Evolutionary conservation across 2,888 invertebrate genomes (phyloP), one percentile per base, ranked within the genome.

Genomic region (Neoaliturus tenellus): DNA sequence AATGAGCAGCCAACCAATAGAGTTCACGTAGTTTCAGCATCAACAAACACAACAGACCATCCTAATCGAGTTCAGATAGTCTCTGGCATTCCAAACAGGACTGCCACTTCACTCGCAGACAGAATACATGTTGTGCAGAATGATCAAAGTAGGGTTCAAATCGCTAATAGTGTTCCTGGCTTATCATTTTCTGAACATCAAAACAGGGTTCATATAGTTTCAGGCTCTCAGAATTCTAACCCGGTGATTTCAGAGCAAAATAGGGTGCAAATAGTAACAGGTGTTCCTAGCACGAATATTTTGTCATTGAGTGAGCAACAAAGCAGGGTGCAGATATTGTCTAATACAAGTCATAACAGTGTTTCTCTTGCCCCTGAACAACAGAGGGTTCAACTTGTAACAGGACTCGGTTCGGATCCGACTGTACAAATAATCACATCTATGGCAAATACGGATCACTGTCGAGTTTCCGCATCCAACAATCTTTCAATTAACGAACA

Each of bases 311-410:
- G 73, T 73, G 82, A 82, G 41, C 82, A 82, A 35, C 82, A 82
- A 39, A 73, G 82, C 35, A 82, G 82, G 73, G 82, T 82, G 20
- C 82, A 82, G 35, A 71, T 82, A 31, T 17, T 82, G 6, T 82
- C 82, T 1, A 82, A 82, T 35, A 73, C 82, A 1, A 82, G 31
- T 20, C 81, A 84, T 55, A 84, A 75, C 39, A 81, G 62, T 71
- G 82, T 82, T 17, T 84, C 84, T n/a, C 69, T 84, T 0, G 81
- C 58, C 23, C 81, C 85, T 31, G 84, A 87, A 55, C 85, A 86
- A 58, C 86, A 85, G 67, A 83, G 87, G 58, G 84, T 88, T 78
- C 88, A 88, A 82, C 83, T 88, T 73, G 86, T 88, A 28, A 86
- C 87, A 39, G 88, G 87, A 82, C 85, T 87, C 81, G 87, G 88